Evolutionary conservation across 2,888 invertebrate genomes (phyloP), one percentile per base, ranked within the genome.

Genomic region (Himalopsyche tibetana): DNA sequence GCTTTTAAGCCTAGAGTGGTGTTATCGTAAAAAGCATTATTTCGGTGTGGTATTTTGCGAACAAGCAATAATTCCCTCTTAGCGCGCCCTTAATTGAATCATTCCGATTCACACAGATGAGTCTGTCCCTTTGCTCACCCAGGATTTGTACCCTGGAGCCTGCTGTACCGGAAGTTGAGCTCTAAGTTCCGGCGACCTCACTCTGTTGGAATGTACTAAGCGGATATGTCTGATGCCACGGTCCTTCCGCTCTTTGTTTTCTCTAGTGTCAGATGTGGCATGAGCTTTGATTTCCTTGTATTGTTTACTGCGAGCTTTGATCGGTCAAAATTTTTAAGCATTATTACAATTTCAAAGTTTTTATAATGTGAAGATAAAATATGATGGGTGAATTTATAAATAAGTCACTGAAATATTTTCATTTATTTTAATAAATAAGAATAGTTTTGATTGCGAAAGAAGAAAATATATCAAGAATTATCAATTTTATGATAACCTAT

Each of bases 61-160:
- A 40, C 74, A 69, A 56, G 83, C 84, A 84, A 86, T 86, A 86
- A 74, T 86, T 86, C 83, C 86, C 86, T 81, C 83, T 86, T 86
- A 84, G 63, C 84, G 81, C 83, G 56, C 80, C 11, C 86, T 83
- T 86, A 86, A 86, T 86, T 86, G 86, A 86, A 86, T 86, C 83
- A 86, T 86, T 86, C 56, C 81, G 80, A 86, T 74, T 82, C 55
- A 51, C 45, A 51, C 80, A 80, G 80, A 80, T 80, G 80, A 42
- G 40, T 38, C 80, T 51, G 74, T 74, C 74, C 74, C 74, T 74
- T 74, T 74, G 74, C 74, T 36, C 74, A 74, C 74, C 74, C 74
- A 74, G 74, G 74, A 74, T 36, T 74, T 36, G 74, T 74, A 74
- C 74, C 38, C 74, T 8, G 74, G 74, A 74, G 74, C 28, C 4